phyloP scores from a whole-genome alignment of 37 sponge, comb jelly and placozoan genomes.

The Oscarella lobularis region DNA sequence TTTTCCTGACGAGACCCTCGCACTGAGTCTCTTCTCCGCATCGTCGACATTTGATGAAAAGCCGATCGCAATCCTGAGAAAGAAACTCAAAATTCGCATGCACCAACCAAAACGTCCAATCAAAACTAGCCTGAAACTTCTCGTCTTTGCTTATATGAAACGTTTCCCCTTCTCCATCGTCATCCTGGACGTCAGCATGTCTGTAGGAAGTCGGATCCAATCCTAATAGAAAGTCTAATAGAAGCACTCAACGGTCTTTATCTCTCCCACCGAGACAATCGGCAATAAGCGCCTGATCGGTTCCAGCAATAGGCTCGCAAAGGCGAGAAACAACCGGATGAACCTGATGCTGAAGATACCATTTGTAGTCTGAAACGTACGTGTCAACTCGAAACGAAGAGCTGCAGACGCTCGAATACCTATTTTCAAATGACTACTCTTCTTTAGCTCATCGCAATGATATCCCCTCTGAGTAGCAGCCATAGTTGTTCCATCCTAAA shows the following conservation, averaged over 20 bases:
- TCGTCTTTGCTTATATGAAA: neutral
- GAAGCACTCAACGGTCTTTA: neutral
- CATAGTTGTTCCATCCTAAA: slow-evolving; percentile 15
- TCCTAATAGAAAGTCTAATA: neutral
- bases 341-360: slow-evolving; percentile 20
- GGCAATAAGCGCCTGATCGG: slow-evolving; percentile 70
- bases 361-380: slow-evolving; percentile 14
- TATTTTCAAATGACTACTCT: slow-evolving; percentile 19
- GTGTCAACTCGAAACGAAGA: neutral
- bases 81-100: no score
- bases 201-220: slow-evolving; percentile 31
- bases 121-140: neutral
- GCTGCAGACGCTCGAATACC: no score
- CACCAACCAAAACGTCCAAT: no score
- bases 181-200: neutral
- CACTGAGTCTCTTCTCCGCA: no score
- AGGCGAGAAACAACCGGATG: slow-evolving; percentile 86
- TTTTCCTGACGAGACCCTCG: no score
- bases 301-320: slow-evolving; percentile 79
- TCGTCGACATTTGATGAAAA: neutral
- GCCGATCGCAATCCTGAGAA: neutral
- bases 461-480: slow-evolving; percentile 61
- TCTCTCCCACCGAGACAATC: slow-evolving; percentile 45
- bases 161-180: neutral
- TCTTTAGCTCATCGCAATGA: slow-evolving; percentile 68